Conservation (phyloP, 2,888 invertebrate genomes). For the Drosophila emarginata region DNA sequence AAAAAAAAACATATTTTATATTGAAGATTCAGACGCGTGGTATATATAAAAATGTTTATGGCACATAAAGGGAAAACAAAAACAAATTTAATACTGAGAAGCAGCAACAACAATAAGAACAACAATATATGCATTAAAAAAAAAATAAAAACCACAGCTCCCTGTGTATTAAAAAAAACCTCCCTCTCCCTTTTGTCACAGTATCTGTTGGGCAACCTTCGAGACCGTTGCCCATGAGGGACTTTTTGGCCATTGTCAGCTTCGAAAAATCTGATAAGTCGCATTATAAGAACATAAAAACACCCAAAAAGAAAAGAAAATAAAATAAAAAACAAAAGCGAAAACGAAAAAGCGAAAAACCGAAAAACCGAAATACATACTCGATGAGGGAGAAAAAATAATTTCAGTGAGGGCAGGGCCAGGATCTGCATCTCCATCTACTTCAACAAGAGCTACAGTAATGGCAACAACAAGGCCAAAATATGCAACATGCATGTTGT, state of each 20-base stretch:
- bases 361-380: constrained; percentile 51
- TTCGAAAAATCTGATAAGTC: constrained; percentile 75
- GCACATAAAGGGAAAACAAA: constrained; percentile 41
- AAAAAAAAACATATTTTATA: constrained; percentile 24
- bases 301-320: constrained; percentile 74
- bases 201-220: constrained; percentile 59
- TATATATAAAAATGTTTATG: constrained; percentile 44
- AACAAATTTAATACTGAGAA: constrained; percentile 62
- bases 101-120: constrained; percentile 16
- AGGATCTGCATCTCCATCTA: constrained; percentile 13
- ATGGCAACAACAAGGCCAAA: constrained; percentile 65
- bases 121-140: constrained; percentile 59
- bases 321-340: constrained; percentile 54
- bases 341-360: constrained; percentile 50
- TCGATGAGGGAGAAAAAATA: constrained; percentile 63
- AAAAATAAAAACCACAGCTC: constrained; percentile 50
- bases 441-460: constrained; percentile 9
- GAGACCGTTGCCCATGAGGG: constrained; percentile 61
- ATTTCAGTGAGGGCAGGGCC: constrained; percentile 47
- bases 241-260: constrained; percentile 78
- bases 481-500: constrained; percentile 72
- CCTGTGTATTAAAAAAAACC: constrained; percentile 12
- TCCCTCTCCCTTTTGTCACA: neutral
- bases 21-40: constrained; percentile 63
- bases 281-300: constrained; percentile 80